These are phyloP conservation scores for Hirundichthys speculiger DNA, from an alignment of 2,113 vertebrate genomes.

Conservation along the genomic window DNA sequence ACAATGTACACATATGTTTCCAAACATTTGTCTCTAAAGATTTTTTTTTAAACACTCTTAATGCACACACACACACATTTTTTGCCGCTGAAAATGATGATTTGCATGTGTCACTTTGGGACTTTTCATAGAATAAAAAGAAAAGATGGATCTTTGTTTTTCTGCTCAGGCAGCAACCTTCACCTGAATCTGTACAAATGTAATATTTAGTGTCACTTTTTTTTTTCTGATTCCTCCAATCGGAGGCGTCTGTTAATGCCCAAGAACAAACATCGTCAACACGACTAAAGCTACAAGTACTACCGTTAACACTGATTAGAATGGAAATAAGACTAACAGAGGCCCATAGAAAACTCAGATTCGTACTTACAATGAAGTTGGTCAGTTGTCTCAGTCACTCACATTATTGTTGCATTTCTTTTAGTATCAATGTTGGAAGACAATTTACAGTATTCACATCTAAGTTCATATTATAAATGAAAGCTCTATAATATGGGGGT, in stretches of 20 bases:
- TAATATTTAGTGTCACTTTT: constrained; percentile 60
- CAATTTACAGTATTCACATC: constrained; percentile 82
- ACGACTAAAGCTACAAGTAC: constrained; percentile 81
- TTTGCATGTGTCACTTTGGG: constrained; percentile 76
- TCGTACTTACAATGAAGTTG: constrained; percentile 63
- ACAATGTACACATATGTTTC: constrained; percentile 75
- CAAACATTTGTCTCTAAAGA: constrained; percentile 51
- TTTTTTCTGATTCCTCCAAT: constrained; percentile 56
- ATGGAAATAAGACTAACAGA: constrained; percentile 77
- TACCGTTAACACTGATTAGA: constrained; percentile 79
- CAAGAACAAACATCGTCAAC: constrained; percentile 80
- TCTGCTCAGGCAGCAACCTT: constrained; percentile 67
- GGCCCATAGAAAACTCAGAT: constrained; percentile 73
- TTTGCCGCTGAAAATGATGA: constrained; percentile 66
- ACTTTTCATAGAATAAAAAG: constrained; percentile 64
- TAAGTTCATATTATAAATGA: constrained; percentile 72
- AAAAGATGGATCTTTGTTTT: constrained; percentile 34
- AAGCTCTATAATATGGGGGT: constrained; percentile 49
- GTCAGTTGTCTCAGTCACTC: constrained; percentile 68
- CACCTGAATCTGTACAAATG: constrained; percentile 76
- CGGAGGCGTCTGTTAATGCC: constrained; percentile 79
- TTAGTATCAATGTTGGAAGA: constrained; percentile 80
- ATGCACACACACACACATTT: constrained; percentile 59
- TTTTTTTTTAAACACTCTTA: constrained; percentile 58
- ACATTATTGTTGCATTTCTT: constrained; percentile 75